Conservation (phyloP, 2,113 vertebrate species). For the Sphaerodactylus townsendi region DNA sequence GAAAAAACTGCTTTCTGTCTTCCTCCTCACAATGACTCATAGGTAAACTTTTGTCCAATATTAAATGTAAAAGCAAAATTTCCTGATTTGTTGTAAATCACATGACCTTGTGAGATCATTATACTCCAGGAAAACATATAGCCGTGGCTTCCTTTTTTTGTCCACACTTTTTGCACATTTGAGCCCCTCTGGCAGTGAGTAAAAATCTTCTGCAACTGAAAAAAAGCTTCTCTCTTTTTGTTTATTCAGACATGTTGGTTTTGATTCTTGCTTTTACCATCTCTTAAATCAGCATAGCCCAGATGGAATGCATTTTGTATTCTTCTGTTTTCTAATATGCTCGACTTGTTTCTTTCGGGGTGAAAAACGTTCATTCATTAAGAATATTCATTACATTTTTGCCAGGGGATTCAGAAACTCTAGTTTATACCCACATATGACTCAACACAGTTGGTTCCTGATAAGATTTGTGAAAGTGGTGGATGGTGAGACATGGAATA, state of each 20-base stretch:
- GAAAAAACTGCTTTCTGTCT: neutral
- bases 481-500: no score
- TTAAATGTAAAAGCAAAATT: neutral
- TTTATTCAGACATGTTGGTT: neutral
- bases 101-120: neutral
- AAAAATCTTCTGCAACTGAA: no score
- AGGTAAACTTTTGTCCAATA: neutral
- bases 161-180: neutral
- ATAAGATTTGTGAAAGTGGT: no score
- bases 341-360: neutral
- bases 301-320: neutral
- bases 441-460: neutral
- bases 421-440: neutral
- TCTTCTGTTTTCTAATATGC: neutral
- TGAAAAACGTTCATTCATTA: neutral
- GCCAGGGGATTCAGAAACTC: neutral
- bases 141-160: neutral
- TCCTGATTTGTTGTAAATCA: neutral
- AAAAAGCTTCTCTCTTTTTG: no score
- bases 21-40: neutral
- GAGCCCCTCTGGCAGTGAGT: neutral
- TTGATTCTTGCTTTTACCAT: neutral
- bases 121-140: no score
- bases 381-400: neutral
- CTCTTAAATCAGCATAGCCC: neutral